Percentiles rank a stretch among this genome's conserved stretches.
phyloP scores from a whole-genome alignment of 2,888 invertebrate genomes.

The Apotomis turbidana region DNA sequence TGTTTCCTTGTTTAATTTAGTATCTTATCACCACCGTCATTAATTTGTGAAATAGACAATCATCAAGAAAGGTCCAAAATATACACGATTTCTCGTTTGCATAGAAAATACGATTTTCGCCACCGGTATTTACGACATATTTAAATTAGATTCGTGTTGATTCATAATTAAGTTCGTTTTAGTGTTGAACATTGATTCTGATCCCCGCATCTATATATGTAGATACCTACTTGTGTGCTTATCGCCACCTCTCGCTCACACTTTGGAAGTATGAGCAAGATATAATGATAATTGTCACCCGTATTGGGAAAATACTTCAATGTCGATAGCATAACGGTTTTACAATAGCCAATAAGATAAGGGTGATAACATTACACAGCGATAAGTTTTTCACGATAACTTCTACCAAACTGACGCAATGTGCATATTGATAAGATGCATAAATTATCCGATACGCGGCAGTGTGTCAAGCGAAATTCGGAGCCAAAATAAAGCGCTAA shows the following conservation, averaged over 20 bases:
- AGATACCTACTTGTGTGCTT: not conserved
- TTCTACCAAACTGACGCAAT: conserved; percentile 23
- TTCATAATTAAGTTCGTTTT: no score
- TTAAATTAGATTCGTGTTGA: no score
- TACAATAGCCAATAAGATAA: conserved; percentile 37
- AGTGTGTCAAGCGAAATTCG: no score
- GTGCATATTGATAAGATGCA: not conserved
- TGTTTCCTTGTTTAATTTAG: no score
- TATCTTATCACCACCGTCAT: no score
- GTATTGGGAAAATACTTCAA: conserved; percentile 19
- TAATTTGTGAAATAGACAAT: no score
- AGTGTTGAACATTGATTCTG: no score
- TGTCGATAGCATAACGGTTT: conserved; percentile 37
- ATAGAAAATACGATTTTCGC: no score
- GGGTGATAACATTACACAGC: conserved; percentile 30
- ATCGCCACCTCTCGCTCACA: not conserved
- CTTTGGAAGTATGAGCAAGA: not conserved
- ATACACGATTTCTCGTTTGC: no score
- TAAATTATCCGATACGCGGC: not conserved
- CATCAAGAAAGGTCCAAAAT: no score
- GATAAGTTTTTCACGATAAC: conserved; percentile 33
- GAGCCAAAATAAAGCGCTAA: no score
- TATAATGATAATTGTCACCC: not conserved
- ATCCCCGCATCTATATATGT: not conserved
- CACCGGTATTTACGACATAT: no score